phyloP scores from a whole-genome alignment of 23 tunicate genomes.

The Trididemnum clinides region DNA sequence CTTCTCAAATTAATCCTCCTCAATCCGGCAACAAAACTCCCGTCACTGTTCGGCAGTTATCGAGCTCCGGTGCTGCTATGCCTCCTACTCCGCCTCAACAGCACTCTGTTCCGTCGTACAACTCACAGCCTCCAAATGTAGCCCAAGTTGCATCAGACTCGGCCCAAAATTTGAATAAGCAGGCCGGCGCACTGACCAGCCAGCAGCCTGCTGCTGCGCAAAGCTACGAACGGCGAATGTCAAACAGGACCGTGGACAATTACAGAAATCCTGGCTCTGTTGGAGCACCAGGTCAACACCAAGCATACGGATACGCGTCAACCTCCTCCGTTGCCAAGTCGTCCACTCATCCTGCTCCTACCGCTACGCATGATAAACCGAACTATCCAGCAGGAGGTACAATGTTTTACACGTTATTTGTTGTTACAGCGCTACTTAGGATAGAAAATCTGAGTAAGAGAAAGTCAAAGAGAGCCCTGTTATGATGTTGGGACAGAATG shows the following conservation, averaged over 20 bases:
- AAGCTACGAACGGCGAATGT: background rate
- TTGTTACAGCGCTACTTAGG: no score
- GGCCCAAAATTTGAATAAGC: background rate
- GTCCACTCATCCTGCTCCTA: background rate
- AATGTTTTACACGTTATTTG: no score
- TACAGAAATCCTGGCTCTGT: background rate
- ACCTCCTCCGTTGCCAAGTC: background rate
- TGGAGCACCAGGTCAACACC: background rate
- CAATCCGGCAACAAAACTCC: background rate
- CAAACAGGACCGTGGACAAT: constrained; percentile 17
- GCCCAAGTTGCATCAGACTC: background rate
- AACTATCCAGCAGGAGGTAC: background rate
- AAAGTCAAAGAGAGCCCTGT: no score
- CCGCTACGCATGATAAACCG: background rate
- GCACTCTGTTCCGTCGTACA: background rate
- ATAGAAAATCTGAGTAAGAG: no score
- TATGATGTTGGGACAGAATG: no score
- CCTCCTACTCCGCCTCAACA: constrained; percentile 15
- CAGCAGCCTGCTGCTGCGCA: background rate
- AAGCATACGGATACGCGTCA: background rate
- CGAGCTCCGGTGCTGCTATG: background rate
- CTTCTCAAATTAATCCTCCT: background rate
- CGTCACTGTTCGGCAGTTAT: background rate
- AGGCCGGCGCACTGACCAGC: background rate
- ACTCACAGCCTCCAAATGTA: background rate